Evolutionary conservation across 2,113 vertebrate species (phyloP).

Genomic region (Formicarius rufipectus): DNA sequence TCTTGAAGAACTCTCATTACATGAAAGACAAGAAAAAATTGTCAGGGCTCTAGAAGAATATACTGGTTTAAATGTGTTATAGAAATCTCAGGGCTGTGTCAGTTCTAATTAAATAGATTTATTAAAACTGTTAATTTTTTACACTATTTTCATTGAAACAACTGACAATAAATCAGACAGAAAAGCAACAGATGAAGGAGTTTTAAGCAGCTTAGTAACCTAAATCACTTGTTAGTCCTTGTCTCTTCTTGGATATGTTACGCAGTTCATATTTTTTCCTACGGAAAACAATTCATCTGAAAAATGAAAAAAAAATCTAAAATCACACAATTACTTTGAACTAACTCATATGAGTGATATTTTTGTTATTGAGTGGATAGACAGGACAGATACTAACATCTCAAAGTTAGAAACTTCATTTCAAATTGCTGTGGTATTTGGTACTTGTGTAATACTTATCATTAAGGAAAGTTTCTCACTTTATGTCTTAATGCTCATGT

Average conservation of each 20-base stretch:
- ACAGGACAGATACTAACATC: neutral
- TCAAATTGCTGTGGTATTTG: neutral
- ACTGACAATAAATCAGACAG: constrained; percentile 28
- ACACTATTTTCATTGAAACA: constrained; percentile 29
- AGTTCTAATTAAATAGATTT: constrained; percentile 47
- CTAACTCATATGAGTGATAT: neutral
- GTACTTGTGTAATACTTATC: neutral
- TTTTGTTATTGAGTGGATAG: neutral
- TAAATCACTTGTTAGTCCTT: constrained; percentile 13
- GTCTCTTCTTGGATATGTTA: neutral
- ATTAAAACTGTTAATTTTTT: constrained; percentile 23
- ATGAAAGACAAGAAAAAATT: constrained; percentile 23
- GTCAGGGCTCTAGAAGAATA: constrained; percentile 8
- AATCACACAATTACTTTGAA: neutral
- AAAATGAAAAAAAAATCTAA: neutral
- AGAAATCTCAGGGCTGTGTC: neutral
- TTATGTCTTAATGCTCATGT: neutral
- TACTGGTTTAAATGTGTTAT: constrained; percentile 2
- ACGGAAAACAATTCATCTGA: neutral
- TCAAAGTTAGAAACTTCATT: neutral
- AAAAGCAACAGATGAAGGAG: constrained; percentile 28
- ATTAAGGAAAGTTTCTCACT: neutral
- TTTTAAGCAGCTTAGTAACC: constrained; percentile 17
- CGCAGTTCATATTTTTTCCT: neutral
- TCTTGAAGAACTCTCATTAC: constrained; percentile 27